These are phyloP conservation scores for Drosophila limbata DNA, from an alignment of 2,888 invertebrate genomes.

Conservation along the genomic window DNA sequence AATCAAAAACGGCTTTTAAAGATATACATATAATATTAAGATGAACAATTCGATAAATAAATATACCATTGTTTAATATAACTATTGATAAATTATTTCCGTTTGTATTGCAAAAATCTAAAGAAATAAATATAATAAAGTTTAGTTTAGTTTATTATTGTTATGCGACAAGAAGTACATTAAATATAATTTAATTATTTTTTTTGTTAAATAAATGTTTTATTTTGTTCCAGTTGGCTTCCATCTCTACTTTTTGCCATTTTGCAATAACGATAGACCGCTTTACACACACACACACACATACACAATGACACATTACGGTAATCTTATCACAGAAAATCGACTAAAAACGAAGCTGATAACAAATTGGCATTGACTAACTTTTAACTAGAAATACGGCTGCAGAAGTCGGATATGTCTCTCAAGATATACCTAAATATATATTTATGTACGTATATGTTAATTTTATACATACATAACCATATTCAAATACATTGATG, in stretches of 20 bases:
- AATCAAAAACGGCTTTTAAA: background rate
- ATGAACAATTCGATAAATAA: too few species aligned
- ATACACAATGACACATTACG: background rate
- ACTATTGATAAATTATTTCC: too few species aligned
- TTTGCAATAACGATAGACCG: conserved; percentile 16
- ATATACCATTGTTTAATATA: too few species aligned
- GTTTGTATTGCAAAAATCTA: background rate
- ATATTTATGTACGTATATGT: background rate
- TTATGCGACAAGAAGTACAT: background rate
- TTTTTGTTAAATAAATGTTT: background rate
- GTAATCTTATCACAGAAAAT: conserved; percentile 65
- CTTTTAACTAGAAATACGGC: conserved; percentile 34
- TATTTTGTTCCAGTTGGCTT: too few species aligned
- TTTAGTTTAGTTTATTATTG: background rate
- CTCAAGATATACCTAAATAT: conserved; percentile 8
- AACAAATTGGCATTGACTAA: conserved; percentile 56
- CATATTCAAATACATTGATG: background rate
- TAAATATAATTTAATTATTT: too few species aligned
- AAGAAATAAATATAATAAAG: background rate
- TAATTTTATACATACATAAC: background rate
- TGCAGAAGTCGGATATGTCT: conserved; percentile 15
- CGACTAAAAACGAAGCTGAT: conserved; percentile 52
- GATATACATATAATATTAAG: too few species aligned
- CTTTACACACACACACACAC: conserved; percentile 9
- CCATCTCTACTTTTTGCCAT: conserved; percentile 15